Base-by-base conservation (phyloP, 2,888 invertebrate genomes). In the Iphiclides podalirius region DNA sequence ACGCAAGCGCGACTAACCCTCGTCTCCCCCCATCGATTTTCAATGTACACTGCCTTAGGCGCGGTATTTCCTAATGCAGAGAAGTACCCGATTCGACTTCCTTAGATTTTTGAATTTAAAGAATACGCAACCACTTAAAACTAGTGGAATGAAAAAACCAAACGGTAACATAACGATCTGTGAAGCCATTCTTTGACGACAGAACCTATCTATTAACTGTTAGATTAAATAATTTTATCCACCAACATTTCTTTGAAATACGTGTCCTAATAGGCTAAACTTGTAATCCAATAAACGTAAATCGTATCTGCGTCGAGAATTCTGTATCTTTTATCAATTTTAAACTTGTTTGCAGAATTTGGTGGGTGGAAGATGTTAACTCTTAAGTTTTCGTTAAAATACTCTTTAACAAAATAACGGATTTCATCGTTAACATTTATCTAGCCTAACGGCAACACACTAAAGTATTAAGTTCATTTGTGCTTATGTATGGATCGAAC, bases 31-130 rank as follows among this genome's bases (percentile, higher is more conserved):
- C 78, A 88, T 88, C 79, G 87, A 88, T 88, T 84, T 82, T 79
- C 74, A 63, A 83, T 74, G 72, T 67, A 74, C 70, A 61, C 70
- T 59, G 68, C 71, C 70, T 74, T 62, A 75, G 75, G 75, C 77
- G 70, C 75, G 74, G 72, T 80, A 77, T 79, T 80, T 78, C 77
- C 77, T 80, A 82, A 79, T 82, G 79, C 81, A 79, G 76, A 76
- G 75, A 74, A 74, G 66, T 66, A 68, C 64, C 66, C 65, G 63
- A 12, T 66, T 70, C 73, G 78, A 77, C 73, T 75, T 73, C 69
- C 71, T 71, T 70, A 77, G 64, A 75, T 71, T 73, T 78, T 74
- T 63, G 4, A 67, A 71, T 67, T 71, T 59, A 47, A 57, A 69
- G 64, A 59, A 54, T 68, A 63, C 43, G 41, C 36, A 44, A 17